phyloP scores from a whole-genome alignment of 2,888 invertebrate species.

The Caenorhabditis uteleia region DNA sequence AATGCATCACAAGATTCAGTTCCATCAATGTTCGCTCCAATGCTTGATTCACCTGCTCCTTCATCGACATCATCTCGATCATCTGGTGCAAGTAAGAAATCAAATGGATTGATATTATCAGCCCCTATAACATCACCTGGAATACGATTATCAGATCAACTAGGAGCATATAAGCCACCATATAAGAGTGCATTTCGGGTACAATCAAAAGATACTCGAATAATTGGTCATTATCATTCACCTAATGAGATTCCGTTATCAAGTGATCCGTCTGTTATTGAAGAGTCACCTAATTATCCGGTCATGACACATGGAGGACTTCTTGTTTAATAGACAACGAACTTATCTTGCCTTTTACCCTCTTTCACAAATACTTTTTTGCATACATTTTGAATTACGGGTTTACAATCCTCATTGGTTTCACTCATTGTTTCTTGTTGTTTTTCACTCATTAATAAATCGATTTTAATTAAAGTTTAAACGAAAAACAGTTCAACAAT shows the following conservation, averaged over 20 bases:
- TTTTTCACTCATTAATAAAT: no score
- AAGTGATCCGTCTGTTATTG: slow-evolving; percentile 13
- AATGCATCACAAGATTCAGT: slow-evolving; percentile 52
- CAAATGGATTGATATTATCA: background rate
- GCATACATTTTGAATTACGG: slow-evolving; percentile 7
- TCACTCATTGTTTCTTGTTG: background rate
- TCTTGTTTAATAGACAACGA: slow-evolving; percentile 29
- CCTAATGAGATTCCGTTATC: slow-evolving; percentile 46
- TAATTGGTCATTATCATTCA: slow-evolving; percentile 50
- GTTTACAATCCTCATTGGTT: no score
- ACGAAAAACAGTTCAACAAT: no score
- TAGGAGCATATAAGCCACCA: slow-evolving; percentile 14
- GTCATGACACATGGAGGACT: slow-evolving; percentile 31
- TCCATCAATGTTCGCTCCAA: slow-evolving; percentile 54
- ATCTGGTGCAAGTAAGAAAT: slow-evolving; percentile 2
- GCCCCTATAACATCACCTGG: slow-evolving; percentile 26
- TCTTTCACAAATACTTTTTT: background rate
- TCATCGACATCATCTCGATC: slow-evolving; percentile 17
- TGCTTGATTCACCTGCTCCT: slow-evolving; percentile 36
- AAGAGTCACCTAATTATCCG: slow-evolving; percentile 13
- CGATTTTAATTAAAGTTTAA: no score
- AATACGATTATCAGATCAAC: slow-evolving; percentile 38
- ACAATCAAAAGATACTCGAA: slow-evolving; percentile 24
- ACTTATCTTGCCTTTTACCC: no score
- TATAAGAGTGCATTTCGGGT: slow-evolving; percentile 47